Conservation (phyloP, 2,888 invertebrate species). For the Hypsopygia costalis region DNA sequence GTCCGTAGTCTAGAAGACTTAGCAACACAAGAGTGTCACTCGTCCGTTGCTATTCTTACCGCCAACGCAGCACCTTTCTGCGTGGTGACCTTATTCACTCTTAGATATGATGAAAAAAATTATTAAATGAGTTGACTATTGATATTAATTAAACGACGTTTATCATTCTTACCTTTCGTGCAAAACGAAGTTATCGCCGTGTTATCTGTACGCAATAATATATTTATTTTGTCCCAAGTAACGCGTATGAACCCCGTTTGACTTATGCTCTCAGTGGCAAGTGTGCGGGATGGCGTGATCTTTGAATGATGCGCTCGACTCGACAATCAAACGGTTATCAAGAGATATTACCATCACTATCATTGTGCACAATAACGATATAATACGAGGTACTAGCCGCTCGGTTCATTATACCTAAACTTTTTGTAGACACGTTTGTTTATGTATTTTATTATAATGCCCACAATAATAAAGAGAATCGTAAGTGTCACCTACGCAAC, state of each 20-base stretch:
- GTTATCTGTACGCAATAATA: not conserved
- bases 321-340: slow-evolving; percentile 15
- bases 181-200: not conserved
- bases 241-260: slow-evolving; percentile 13
- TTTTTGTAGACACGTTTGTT: no score
- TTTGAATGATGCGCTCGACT: slow-evolving; percentile 10
- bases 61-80: no score
- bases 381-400: not conserved
- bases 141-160: not conserved
- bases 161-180: slow-evolving; percentile 1
- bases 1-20: no score
- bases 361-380: slow-evolving; percentile 12
- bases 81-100: no score
- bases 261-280: slow-evolving; percentile 4
- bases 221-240: not conserved
- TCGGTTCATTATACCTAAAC: no score
- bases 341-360: slow-evolving; percentile 7
- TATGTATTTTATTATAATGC: no score
- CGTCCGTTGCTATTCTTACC: no score
- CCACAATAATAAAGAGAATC: no score
- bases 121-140: no score
- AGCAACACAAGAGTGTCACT: no score
- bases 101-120: no score
- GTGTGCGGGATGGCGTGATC: slow-evolving; percentile 17
- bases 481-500: no score